A percentile compares a stretch with the other conserved stretches of the same genome.
Conservation (phyloP, 2,888 invertebrate species). For the Xylota sylvarum region DNA sequence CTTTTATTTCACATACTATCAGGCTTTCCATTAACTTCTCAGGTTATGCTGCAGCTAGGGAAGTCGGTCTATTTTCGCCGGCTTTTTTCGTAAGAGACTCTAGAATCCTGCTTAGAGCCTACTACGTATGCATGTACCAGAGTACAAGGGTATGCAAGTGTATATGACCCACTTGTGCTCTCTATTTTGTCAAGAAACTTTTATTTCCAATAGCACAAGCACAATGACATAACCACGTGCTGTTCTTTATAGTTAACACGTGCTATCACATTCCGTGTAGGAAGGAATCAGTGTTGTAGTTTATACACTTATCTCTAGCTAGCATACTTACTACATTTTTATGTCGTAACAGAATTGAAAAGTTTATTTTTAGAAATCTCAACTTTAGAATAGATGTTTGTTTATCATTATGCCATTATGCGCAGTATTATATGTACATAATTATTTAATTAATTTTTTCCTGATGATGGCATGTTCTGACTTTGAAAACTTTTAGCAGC, state of each 20-base stretch:
- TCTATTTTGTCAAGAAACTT: not conserved
- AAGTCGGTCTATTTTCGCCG: too few relatives aligned
- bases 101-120: too few relatives aligned
- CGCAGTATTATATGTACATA: not conserved
- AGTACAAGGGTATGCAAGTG: too few relatives aligned
- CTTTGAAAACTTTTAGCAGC: too few relatives aligned
- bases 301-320: not conserved
- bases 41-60: too few relatives aligned
- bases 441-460: too few relatives aligned
- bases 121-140: too few relatives aligned
- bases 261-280: not conserved
- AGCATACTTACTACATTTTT: not conserved
- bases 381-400: not conserved
- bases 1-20: too few relatives aligned
- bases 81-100: too few relatives aligned
- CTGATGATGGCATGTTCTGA: too few relatives aligned
- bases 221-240: slow-evolving; percentile 2
- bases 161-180: too few relatives aligned
- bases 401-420: not conserved
- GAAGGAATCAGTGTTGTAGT: not conserved
- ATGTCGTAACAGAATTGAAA: not conserved
- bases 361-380: not conserved
- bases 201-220: not conserved
- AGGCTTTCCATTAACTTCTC: too few relatives aligned
- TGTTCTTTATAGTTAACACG: slow-evolving; percentile 1